Evolutionary conservation across 2,888 invertebrate species (phyloP).

Genomic region (Listrodromus nycthemerus): DNA sequence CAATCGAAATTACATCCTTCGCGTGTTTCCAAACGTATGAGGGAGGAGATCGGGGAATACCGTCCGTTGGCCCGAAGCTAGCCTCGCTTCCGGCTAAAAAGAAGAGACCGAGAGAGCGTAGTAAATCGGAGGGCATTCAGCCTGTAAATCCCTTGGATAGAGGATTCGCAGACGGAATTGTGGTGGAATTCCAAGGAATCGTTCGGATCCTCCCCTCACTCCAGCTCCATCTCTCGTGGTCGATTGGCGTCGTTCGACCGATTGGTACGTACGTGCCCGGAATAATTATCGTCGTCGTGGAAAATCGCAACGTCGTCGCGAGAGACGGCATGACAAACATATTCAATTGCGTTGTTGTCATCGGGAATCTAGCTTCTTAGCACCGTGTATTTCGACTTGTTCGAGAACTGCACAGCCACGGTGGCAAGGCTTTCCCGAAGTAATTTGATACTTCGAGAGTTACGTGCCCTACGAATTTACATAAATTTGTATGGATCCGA

Average conservation of each 20-base stretch:
- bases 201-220: constrained; percentile 8
- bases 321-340: constrained; percentile 34
- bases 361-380: constrained; percentile 22
- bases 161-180: constrained; percentile 18
- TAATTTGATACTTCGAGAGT: constrained; percentile 26
- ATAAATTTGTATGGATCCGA: constrained; percentile 10
- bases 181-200: constrained; percentile 33
- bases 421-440: constrained; percentile 12
- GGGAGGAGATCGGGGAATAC: constrained; percentile 1
- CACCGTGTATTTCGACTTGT: constrained; percentile 7
- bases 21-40: not conserved
- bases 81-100: constrained; percentile 10
- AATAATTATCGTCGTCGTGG: constrained; percentile 61
- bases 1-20: not conserved
- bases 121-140: constrained; percentile 31
- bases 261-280: constrained; percentile 61
- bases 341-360: constrained; percentile 37
- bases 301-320: constrained; percentile 47
- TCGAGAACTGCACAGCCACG: not conserved
- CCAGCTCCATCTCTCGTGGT: constrained; percentile 18
- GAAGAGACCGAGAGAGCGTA: constrained; percentile 16
- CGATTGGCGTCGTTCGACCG: constrained; percentile 56
- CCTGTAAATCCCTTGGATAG: constrained; percentile 20
- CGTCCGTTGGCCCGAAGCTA: not conserved
- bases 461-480: not conserved